Percentiles rank a stretch among this genome's conserved stretches.
phyloP scores from a whole-genome alignment of 2,888 invertebrate genomes.

The Dasypolia templi region DNA sequence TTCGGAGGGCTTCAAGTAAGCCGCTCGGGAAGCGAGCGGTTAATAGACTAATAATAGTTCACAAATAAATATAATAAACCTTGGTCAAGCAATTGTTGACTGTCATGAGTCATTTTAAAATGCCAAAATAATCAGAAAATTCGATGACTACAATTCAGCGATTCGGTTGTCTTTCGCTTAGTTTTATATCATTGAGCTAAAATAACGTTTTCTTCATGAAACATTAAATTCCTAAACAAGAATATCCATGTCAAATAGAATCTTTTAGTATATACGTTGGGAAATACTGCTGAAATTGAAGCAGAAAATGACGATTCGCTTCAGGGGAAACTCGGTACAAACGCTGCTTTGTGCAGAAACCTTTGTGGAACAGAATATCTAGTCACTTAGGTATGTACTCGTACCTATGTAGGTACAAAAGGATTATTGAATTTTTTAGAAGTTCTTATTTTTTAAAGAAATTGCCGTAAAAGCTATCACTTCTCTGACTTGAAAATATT shows the following conservation, averaged over 20 bases:
- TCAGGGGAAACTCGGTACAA: not conserved
- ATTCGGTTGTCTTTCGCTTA: not conserved
- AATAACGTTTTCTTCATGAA: not conserved
- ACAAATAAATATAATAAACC: not conserved
- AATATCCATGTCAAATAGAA: slow-evolving; percentile 29
- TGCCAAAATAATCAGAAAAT: not conserved
- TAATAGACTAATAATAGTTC: too few species aligned
- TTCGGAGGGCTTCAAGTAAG: too few species aligned
- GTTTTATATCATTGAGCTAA: not conserved
- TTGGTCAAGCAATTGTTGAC: not conserved
- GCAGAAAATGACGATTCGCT: slow-evolving; percentile 7
- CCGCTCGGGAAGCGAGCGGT: too few species aligned
- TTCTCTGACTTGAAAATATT: not conserved
- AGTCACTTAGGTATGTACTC: not conserved
- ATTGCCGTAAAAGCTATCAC: not conserved
- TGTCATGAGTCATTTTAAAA: not conserved
- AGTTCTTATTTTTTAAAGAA: not conserved
- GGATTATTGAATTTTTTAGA: not conserved
- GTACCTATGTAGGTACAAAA: not conserved
- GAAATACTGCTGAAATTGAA: slow-evolving; percentile 17
- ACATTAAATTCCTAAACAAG: slow-evolving; percentile 33
- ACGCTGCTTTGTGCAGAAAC: slow-evolving; percentile 28
- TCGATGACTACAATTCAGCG: not conserved
- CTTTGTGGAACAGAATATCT: slow-evolving; percentile 9
- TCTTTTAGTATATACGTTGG: slow-evolving; percentile 30